Evolutionary conservation across 2,888 invertebrate genomes (phyloP).

Genomic region (Idaea biselata): DNA sequence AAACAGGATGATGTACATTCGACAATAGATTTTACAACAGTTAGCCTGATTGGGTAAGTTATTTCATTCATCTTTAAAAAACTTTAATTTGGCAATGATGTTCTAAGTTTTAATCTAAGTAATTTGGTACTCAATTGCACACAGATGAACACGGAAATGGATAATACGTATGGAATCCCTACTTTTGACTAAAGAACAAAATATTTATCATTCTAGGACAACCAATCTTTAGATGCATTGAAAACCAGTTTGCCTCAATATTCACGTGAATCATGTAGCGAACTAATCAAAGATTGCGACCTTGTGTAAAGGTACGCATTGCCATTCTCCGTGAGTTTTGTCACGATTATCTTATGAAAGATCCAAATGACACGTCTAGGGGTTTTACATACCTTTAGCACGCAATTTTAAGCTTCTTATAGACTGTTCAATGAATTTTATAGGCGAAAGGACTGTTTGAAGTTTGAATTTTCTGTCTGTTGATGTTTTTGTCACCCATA

Average conservation of each 20-base stretch:
- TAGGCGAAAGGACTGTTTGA: not conserved
- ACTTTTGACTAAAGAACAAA: not conserved
- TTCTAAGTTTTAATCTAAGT: too few relatives aligned
- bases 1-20: constrained; percentile 49
- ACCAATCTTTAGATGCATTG: constrained; percentile 11
- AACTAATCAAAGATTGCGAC: constrained; percentile 43
- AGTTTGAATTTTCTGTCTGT: not conserved
- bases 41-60: not conserved
- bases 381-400: constrained; percentile 20
- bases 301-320: constrained; percentile 63
- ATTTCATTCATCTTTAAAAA: not conserved
- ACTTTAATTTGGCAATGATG: not conserved
- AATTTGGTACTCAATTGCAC: too few relatives aligned
- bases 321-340: constrained; percentile 61
- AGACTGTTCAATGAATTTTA: not conserved
- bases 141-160: too few relatives aligned
- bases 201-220: not conserved
- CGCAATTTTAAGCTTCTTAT: not conserved
- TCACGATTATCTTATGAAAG: constrained; percentile 42
- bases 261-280: constrained; percentile 25
- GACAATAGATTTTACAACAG: not conserved
- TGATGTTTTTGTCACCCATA: not conserved
- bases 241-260: constrained; percentile 20
- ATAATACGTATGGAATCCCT: not conserved
- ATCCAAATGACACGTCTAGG: constrained; percentile 18